phyloP scores from a whole-genome alignment of 1,140 invertebrate genomes.

The Argopecten irradians region DNA sequence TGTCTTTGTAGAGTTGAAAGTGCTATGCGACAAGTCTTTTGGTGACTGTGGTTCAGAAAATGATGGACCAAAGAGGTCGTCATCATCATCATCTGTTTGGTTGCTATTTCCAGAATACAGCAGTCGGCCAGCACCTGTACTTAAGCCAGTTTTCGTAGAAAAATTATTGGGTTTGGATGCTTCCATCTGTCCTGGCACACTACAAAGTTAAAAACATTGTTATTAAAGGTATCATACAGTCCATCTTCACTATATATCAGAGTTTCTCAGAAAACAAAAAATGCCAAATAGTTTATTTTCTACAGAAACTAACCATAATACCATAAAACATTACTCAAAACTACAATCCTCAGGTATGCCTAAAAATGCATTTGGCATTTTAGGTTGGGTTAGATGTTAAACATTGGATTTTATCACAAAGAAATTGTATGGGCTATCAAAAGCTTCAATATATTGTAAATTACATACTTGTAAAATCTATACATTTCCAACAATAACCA shows the following conservation, averaged over 20 bases:
- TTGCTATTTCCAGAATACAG: background rate
- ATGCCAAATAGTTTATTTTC: too few species aligned
- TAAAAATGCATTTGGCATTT: too few species aligned
- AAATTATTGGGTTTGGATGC: background rate
- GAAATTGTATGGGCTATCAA: background rate
- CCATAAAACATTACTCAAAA: too few species aligned
- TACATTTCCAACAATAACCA: background rate
- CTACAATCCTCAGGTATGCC: too few species aligned
- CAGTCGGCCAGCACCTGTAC: background rate
- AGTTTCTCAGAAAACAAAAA: too few species aligned
- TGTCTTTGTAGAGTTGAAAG: background rate
- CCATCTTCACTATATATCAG: too few species aligned
- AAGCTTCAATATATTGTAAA: background rate
- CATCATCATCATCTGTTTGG: slow-evolving; percentile 42
- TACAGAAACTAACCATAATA: too few species aligned
- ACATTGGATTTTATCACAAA: background rate
- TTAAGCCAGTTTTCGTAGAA: background rate
- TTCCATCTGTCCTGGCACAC: slow-evolving; percentile 36
- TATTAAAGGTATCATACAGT: background rate
- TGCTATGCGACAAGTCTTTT: background rate
- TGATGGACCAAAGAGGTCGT: slow-evolving; percentile 39
- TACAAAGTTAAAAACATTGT: background rate
- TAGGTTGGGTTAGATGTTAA: background rate
- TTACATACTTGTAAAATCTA: background rate
- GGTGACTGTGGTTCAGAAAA: slow-evolving; percentile 8